Evolutionary conservation across 2,797 vertebrate species (phyloP).

Genomic region (Leptatherina wallacei): DNA sequence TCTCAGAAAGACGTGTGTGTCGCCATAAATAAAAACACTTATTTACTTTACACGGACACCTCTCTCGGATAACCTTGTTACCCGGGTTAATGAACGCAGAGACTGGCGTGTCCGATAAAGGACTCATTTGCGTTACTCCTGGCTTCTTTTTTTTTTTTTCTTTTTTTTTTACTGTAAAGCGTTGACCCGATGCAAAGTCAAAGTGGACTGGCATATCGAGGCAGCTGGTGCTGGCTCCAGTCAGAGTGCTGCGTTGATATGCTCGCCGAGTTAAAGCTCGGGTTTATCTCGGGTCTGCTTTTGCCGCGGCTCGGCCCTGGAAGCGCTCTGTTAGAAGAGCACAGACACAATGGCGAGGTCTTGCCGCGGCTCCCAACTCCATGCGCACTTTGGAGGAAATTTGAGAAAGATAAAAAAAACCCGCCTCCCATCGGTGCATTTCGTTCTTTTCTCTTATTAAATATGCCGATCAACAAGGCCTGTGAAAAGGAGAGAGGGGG

Average conservation of each 20-base stretch:
- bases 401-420: slow-evolving; percentile 34
- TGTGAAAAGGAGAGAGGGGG: slow-evolving; percentile 1
- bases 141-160: slow-evolving; percentile 1
- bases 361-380: slow-evolving; percentile 74
- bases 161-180: slow-evolving; percentile 43
- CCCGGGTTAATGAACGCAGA: slow-evolving; percentile 23
- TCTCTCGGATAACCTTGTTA: slow-evolving; percentile 9
- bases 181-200: slow-evolving; percentile 83
- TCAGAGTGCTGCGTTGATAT: slow-evolving; percentile 38
- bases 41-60: slow-evolving; percentile 18
- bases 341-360: slow-evolving; percentile 76
- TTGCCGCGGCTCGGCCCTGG: slow-evolving; percentile 49
- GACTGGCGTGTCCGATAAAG: slow-evolving; percentile 70
- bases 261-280: slow-evolving; percentile 43
- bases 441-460: slow-evolving; percentile 30
- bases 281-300: background rate
- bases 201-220: slow-evolving; percentile 56
- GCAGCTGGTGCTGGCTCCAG: slow-evolving; percentile 26
- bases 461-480: slow-evolving; percentile 59
- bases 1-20: slow-evolving; percentile 45
- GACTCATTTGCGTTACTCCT: slow-evolving; percentile 52
- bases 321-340: slow-evolving; percentile 62
- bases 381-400: slow-evolving; percentile 80
- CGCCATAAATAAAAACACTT: background rate
- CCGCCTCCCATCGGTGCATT: slow-evolving; percentile 64